Percentiles rank a stretch among this genome's conserved stretches.
These are phyloP conservation scores for Conchocele bisecta DNA, from an alignment of 2,888 invertebrate species.

Conservation along the genomic window DNA sequence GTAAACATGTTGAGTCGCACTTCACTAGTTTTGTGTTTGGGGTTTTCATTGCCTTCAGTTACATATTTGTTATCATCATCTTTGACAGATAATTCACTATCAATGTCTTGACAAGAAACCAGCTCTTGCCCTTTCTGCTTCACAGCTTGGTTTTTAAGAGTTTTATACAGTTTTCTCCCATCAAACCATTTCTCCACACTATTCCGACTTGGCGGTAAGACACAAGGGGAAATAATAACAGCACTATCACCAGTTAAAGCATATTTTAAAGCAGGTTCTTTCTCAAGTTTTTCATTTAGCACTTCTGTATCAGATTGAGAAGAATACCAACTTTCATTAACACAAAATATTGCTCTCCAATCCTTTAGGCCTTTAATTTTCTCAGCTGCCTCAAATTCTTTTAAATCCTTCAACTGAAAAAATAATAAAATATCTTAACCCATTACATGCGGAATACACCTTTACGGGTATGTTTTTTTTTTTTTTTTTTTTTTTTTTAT, in stretches of 20 bases:
- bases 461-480: too few species aligned
- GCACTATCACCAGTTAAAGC: slow-evolving; percentile 64
- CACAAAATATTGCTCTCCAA: slow-evolving; percentile 63
- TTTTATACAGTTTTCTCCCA: slow-evolving; percentile 44
- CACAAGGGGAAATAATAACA: slow-evolving; percentile 71
- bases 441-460: too few species aligned
- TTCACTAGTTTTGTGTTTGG: neutral
- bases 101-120: neutral
- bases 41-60: neutral
- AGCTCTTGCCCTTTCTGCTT: neutral
- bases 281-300: slow-evolving; percentile 61
- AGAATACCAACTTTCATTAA: slow-evolving; percentile 54
- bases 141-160: slow-evolving; percentile 28
- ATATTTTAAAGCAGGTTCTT: slow-evolving; percentile 66
- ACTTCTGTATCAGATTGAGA: slow-evolving; percentile 52
- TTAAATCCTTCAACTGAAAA: slow-evolving; percentile 66
- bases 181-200: slow-evolving; percentile 61
- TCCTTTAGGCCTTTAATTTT: slow-evolving; percentile 50
- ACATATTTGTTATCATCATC: slow-evolving; percentile 5
- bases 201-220: slow-evolving; percentile 60
- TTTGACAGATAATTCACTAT: neutral
- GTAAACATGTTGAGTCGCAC: slow-evolving; percentile 43
- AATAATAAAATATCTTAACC: slow-evolving; percentile 14
- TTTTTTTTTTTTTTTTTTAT: too few species aligned
- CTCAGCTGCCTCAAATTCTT: slow-evolving; percentile 59